Evolutionary conservation across 2,888 invertebrate species (phyloP).

Genomic region (Drosophila anomalata): DNA sequence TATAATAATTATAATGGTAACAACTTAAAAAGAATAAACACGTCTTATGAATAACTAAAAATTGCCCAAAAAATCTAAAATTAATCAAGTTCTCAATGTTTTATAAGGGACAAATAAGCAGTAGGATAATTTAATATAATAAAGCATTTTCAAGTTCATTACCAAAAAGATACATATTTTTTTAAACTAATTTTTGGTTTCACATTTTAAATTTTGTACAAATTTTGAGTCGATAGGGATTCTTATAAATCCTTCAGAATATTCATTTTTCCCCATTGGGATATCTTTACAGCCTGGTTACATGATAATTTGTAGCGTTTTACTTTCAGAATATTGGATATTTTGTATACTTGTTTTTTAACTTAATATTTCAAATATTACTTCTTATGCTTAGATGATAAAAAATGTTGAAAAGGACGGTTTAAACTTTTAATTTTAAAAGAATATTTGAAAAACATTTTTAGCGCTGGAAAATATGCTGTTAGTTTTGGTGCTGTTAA

Average conservation of each 20-base stretch:
- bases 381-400: too few relatives aligned
- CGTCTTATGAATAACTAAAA: slow-evolving; percentile 33
- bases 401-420: too few relatives aligned
- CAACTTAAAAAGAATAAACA: slow-evolving; percentile 48
- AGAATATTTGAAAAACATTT: not conserved
- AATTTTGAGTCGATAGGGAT: too few relatives aligned
- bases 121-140: not conserved
- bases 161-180: not conserved
- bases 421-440: too few relatives aligned
- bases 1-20: slow-evolving; percentile 30
- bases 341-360: too few relatives aligned
- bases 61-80: not conserved
- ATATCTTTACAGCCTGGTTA: too few relatives aligned
- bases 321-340: too few relatives aligned
- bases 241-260: too few relatives aligned
- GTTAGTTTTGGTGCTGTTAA: not conserved
- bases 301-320: too few relatives aligned
- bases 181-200: not conserved
- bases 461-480: not conserved
- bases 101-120: not conserved
- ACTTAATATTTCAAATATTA: too few relatives aligned
- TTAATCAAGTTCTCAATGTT: not conserved
- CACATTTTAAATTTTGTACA: too few relatives aligned
- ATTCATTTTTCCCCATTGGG: too few relatives aligned
- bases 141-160: not conserved